Base-by-base conservation (phyloP, 2,888 invertebrate species). In the Oxycera nigricornis region DNA sequence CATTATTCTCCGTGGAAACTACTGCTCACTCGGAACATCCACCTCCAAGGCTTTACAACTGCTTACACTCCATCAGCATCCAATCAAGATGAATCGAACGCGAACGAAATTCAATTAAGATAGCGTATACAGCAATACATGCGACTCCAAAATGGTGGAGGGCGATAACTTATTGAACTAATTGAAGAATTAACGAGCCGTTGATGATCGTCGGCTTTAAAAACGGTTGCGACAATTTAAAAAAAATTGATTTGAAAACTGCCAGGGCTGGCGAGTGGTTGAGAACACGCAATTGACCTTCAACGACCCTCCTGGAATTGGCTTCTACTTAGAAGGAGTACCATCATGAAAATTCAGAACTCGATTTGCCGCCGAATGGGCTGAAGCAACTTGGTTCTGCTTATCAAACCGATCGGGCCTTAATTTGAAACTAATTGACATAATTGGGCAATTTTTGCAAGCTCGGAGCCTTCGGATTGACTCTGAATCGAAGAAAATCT, bases 101-200 rank as follows among this genome's bases (percentile, higher is more conserved):
- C 20, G 65, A 65, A 39, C 41, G 41, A 65, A 65, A 65, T 65
- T 65, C 65, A 65, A 65, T 65, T 65, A 65, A 65, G 65, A 65
- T 65, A 39, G 41, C 61, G 59, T 14, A 59, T 30, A 59, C n/a
- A 59, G 17, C 59, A 30, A 59, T 59, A 55, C 4, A 20, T 7
- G 59, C 14, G 11, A n/a, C n/a, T 59, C 2, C 24, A 67, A 62
- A 70, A 70, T 70, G 55, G 55, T 55, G 52, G 52, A 70, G 52
- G 9, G 24, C 26, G 68, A 70, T 52, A 24, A 31, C 55, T 30
- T 31, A 70, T 70, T 31, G 70, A 30, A 31, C 55, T 52, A 46
- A 70, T 70, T 70, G 20, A 55, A 30, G 31, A 70, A 65, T 65
- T 65, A 41, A 65, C 24, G 65, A 65, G 39, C 39, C 9, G 4